These are phyloP conservation scores for Leuciscus waleckii DNA, from an alignment of 2,797 vertebrate genomes.

Conservation along the genomic window DNA sequence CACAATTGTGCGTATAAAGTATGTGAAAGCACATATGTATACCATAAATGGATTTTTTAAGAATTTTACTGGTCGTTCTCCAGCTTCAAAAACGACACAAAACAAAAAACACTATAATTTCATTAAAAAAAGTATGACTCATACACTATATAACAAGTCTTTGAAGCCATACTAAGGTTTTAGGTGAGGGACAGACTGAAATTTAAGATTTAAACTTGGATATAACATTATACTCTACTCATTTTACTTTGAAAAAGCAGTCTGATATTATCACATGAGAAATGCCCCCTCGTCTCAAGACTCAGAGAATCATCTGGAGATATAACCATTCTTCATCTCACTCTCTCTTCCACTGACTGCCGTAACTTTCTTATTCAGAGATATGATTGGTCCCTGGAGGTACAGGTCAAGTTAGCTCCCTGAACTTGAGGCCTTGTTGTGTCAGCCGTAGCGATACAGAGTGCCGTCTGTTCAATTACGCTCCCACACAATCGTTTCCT, in stretches of 20 bases:
- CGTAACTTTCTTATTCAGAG: conserved; percentile 6
- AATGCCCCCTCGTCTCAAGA: background rate
- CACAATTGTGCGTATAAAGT: background rate
- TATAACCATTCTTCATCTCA: background rate
- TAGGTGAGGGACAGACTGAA: background rate
- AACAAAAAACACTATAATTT: background rate
- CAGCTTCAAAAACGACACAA: conserved; percentile 8
- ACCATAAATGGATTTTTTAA: background rate
- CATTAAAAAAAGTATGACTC: conserved; percentile 7
- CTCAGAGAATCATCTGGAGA: conserved; percentile 12
- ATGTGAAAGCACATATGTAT: background rate
- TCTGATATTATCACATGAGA: background rate
- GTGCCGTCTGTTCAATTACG: conserved; percentile 14
- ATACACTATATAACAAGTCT: background rate
- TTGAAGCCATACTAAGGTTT: background rate
- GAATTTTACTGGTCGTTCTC: background rate
- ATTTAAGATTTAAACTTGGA: background rate
- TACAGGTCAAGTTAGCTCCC: conserved; percentile 15
- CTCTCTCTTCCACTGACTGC: background rate
- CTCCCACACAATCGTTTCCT: conserved; percentile 44
- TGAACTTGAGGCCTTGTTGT: conserved; percentile 31
- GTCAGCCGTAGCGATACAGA: background rate
- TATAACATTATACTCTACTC: background rate
- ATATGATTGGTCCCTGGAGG: conserved; percentile 32
- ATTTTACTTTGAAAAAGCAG: conserved; percentile 3